Evolutionary conservation across 2,797 vertebrate species (phyloP).

Genomic region (Amphiprion clarkii): DNA sequence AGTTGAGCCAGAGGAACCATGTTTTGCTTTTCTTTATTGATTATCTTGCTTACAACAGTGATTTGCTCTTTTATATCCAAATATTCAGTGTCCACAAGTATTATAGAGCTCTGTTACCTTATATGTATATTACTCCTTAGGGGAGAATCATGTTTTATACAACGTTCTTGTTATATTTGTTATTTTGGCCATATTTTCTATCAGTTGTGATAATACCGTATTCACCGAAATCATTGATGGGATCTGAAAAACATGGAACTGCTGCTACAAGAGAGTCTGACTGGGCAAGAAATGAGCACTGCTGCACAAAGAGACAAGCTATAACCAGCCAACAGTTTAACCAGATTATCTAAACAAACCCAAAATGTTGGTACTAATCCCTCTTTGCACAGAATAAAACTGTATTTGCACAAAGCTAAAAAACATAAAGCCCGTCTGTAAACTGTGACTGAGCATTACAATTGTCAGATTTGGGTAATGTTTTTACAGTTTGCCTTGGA

Average conservation of each 20-base stretch:
- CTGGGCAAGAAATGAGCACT: conserved; percentile 7
- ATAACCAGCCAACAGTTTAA: conserved; percentile 18
- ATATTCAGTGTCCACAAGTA: conserved; percentile 28
- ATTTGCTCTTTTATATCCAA: conserved; percentile 30
- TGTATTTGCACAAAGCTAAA: neutral
- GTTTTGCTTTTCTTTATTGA: conserved; percentile 36
- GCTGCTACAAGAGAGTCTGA: neutral
- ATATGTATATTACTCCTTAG: neutral
- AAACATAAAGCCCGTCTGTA: neutral
- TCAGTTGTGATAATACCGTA: conserved; percentile 6
- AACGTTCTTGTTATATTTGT: neutral
- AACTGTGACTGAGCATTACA: neutral
- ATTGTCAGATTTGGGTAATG: conserved; percentile 1
- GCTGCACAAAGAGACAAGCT: conserved; percentile 2
- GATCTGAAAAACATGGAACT: neutral
- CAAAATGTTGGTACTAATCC: conserved; percentile 14
- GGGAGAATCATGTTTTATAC: conserved; percentile 14
- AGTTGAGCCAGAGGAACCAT: conserved; percentile 24
- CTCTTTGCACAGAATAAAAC: conserved; percentile 1
- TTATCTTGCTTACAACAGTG: conserved; percentile 39
- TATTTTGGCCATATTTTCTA: conserved; percentile 6
- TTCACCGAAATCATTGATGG: conserved; percentile 9
- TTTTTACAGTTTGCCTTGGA: neutral
- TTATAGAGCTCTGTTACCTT: neutral
- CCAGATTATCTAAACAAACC: conserved; percentile 13